A percentile compares a stretch with the other conserved stretches of the same genome.
These are phyloP conservation scores for Aphrocallistes beatrix DNA, from an alignment of 37 sponge, comb jelly and placozoan genomes.

Conservation along the genomic window DNA sequence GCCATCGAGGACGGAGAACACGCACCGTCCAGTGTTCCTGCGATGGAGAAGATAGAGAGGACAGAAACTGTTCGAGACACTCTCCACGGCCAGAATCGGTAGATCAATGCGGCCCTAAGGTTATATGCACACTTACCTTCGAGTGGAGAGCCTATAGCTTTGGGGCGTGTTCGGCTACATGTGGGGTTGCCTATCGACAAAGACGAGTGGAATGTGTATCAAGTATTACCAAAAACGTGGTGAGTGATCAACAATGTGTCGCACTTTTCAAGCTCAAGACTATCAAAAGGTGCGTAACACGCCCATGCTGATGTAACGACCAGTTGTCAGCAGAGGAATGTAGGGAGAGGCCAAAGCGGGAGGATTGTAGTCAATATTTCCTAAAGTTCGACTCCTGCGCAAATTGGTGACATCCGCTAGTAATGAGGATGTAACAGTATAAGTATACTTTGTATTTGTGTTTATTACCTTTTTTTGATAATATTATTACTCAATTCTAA, in stretches of 20 bases:
- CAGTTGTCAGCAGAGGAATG: too few species aligned
- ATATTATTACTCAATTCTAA: too few species aligned
- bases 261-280: background rate
- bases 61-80: background rate
- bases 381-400: too few species aligned
- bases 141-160: background rate
- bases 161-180: background rate
- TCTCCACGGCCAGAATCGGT: background rate
- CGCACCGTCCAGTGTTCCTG: slow-evolving; percentile 26
- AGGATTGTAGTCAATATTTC: too few species aligned
- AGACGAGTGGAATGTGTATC: background rate
- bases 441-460: too few species aligned
- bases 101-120: background rate
- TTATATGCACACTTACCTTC: background rate
- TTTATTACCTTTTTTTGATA: too few species aligned
- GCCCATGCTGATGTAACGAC: too few species aligned
- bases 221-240: background rate
- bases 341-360: too few species aligned
- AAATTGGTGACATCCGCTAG: too few species aligned
- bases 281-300: too few species aligned
- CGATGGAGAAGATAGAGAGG: slow-evolving; percentile 74
- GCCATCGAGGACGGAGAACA: background rate
- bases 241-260: background rate
- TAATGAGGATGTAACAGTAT: too few species aligned
- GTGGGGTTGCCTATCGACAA: background rate